Percentiles rank a stretch among this genome's conserved stretches.
phyloP scores from a whole-genome alignment of 2,797 vertebrate genomes.

The Tachyglossus aculeatus region DNA sequence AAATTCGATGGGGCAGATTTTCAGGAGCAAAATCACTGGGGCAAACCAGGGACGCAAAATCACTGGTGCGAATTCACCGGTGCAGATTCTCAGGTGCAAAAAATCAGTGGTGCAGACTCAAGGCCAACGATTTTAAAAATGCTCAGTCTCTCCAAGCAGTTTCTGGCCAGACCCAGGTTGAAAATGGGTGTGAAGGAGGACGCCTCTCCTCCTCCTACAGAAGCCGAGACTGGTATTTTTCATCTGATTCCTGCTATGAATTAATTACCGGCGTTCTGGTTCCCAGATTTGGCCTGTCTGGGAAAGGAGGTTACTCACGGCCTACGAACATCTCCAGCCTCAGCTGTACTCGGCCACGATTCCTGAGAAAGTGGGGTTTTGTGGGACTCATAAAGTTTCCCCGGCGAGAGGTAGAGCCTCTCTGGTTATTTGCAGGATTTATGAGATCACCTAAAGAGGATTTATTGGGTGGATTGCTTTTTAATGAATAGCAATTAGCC shows the following conservation, averaged over 20 bases:
- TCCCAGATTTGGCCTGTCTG: neutral
- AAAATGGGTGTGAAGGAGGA: fast-evolving
- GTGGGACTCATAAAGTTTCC: slow-evolving; percentile 33
- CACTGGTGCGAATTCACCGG: neutral
- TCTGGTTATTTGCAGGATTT: slow-evolving; percentile 47
- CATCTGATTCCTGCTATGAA: fast-evolving
- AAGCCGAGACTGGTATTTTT: neutral
- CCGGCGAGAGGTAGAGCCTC: slow-evolving; percentile 20
- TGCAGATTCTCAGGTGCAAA: too few species aligned
- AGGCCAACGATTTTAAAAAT: neutral
- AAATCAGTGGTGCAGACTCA: fast-evolving
- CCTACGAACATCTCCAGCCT: neutral
- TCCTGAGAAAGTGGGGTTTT: neutral
- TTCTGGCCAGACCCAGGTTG: too few species aligned
- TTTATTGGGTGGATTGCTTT: slow-evolving; percentile 44
- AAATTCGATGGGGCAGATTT: neutral
- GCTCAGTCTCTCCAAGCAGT: too few species aligned
- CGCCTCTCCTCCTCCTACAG: neutral
- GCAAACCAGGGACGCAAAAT: neutral
- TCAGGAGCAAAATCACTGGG: neutral
- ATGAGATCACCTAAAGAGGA: slow-evolving; percentile 48
- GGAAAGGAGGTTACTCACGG: neutral
- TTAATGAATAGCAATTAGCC: slow-evolving; percentile 53
- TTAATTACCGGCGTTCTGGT: neutral
- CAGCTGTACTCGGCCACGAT: neutral